These are phyloP conservation scores for Agrotis segetum DNA, from an alignment of 2,888 invertebrate species.

Conservation along the genomic window DNA sequence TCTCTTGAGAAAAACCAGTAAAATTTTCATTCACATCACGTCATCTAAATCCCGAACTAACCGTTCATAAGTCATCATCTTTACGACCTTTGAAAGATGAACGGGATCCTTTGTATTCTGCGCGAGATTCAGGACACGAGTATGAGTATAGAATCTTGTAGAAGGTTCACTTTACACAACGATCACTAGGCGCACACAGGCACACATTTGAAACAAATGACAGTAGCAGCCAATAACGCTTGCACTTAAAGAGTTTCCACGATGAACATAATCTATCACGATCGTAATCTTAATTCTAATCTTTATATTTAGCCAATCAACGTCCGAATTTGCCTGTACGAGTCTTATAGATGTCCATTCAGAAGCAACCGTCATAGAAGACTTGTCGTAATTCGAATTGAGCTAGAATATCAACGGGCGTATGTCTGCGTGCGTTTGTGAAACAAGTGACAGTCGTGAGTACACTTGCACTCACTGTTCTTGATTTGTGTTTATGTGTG, in stretches of 20 bases:
- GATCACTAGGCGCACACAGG: neutral
- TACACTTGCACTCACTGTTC: neutral
- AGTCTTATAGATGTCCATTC: no score
- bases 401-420: no score
- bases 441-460: slow-evolving; percentile 4
- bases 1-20: neutral
- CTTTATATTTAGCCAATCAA: no score
- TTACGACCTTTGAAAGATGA: slow-evolving; percentile 49
- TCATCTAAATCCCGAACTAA: slow-evolving; percentile 27
- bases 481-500: neutral
- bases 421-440: neutral
- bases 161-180: neutral
- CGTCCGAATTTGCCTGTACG: no score
- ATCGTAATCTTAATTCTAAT: no score
- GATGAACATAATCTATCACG: no score
- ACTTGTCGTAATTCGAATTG: no score
- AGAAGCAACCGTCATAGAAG: no score
- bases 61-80: slow-evolving; percentile 36
- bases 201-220: neutral
- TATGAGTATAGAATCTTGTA: neutral
- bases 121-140: slow-evolving; percentile 12
- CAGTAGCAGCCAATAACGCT: neutral
- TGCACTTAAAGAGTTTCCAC: neutral
- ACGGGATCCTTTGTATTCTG: slow-evolving; percentile 48
- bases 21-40: slow-evolving; percentile 21